Base-by-base conservation (phyloP, 92 coral and sea anemone genomes). In the Chrysogorgia sp. region DNA sequence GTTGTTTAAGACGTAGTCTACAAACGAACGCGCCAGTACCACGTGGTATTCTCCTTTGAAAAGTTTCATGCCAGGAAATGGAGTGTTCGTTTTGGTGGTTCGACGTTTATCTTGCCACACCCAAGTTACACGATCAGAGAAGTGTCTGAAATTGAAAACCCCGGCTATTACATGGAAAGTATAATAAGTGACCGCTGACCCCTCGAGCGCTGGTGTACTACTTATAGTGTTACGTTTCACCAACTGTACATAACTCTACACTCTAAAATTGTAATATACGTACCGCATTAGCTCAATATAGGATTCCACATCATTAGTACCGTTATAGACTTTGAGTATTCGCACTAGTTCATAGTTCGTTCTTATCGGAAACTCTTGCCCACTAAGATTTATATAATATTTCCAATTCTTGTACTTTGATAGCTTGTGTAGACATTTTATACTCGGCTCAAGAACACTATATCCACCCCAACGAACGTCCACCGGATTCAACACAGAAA, bases 41-140 rank as follows among this genome's bases (percentile, higher is more conserved):
- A 83, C 76, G 49, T 87, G 90, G 22, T 45, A 58, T 7, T 68
- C 78, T 9, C 90, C 90, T 28, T 87, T 87, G 30, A 31, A 61
- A 25, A 80, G 34, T 10, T 28, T 62, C 12, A 87, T 64, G n/a
- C 67, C 61, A 47, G 74, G 69, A 25, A 82, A 12, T 12, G 43
- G 43, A 12, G 43, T 37, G 12, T 23, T 43, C 9, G 58, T 40
- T 8, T 61, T 14, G 0, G 58, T 40, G 9, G 56, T 40, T 45
- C 58, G 26, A 43, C 41, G 0, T 19, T 55, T 28, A 26, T 53
- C 64, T 15, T 7, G 19, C 64, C 72, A 69, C 12, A 82, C 69
- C 25, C n/a, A 53, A 17, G 40, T 30, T 13, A 65, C 63, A 32
- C 81, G 81, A 60, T 72, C 34, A 7, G 37, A 47, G 30, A 49